These are phyloP conservation scores for Erpornis zantholeuca DNA, from an alignment of 2,113 vertebrate genomes.

Conservation along the genomic window DNA sequence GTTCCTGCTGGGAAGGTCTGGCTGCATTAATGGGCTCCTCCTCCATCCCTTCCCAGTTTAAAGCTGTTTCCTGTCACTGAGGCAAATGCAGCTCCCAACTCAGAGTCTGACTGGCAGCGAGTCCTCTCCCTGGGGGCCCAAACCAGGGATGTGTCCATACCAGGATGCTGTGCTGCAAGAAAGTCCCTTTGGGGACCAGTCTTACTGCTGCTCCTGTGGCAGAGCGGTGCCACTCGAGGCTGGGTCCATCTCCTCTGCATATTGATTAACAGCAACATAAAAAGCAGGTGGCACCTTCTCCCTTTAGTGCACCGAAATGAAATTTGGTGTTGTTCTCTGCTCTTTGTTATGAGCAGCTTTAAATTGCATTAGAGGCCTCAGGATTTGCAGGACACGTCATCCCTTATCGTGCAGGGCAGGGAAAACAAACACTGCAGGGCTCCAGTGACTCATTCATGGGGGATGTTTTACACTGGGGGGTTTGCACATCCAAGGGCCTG, in stretches of 20 bases:
- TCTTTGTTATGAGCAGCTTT: not conserved
- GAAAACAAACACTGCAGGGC: not conserved
- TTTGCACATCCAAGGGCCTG: not conserved
- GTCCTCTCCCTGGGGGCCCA: not conserved
- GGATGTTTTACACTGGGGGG: not conserved
- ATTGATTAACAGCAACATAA: not conserved
- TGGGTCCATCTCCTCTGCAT: not conserved
- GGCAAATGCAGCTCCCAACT: fast-evolving
- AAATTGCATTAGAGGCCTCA: not conserved
- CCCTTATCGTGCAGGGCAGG: not conserved
- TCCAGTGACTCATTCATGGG: not conserved
- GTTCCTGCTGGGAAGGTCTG: not conserved
- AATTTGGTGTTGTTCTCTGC: not conserved
- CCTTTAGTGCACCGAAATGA: not conserved
- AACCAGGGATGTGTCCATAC: not conserved
- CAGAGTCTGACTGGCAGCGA: fast-evolving
- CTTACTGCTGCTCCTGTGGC: not conserved
- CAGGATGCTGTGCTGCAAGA: too few species aligned
- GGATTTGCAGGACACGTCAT: not conserved
- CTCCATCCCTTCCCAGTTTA: not conserved
- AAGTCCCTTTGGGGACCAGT: not conserved
- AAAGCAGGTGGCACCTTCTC: conserved; percentile 30
- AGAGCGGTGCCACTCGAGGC: fast-evolving
- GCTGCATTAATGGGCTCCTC: not conserved
- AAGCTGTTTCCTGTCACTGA: fast-evolving